Conservation (phyloP, 2,113 vertebrate genomes). For the Crypturellus undulatus region DNA sequence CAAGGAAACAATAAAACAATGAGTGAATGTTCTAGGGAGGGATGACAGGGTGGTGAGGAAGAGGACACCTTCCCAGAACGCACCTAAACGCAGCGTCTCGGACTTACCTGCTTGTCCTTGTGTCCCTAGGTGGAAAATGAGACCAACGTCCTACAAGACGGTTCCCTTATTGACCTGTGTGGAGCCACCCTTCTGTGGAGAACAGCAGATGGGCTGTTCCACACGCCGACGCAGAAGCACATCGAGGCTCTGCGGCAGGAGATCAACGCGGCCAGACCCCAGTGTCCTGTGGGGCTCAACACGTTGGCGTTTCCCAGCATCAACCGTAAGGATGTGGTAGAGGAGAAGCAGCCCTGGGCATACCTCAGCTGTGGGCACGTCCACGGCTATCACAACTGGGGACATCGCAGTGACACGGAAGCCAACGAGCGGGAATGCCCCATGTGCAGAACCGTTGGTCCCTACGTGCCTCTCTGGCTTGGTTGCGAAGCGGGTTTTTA, state of each 20-base stretch:
- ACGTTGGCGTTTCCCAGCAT: slow-evolving; percentile 98
- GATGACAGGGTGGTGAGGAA: rapidly evolving
- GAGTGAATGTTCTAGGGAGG: rapidly evolving
- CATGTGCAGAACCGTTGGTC: slow-evolving; percentile 95
- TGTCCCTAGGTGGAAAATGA: slow-evolving; percentile 90
- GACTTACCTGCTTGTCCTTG: not conserved
- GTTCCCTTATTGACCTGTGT: slow-evolving; percentile 95
- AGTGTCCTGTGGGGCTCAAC: slow-evolving; percentile 97
- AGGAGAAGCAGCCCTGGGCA: slow-evolving; percentile 98
- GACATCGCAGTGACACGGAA: slow-evolving; percentile 92
- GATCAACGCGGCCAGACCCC: slow-evolving; percentile 93
- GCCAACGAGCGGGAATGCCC: slow-evolving; percentile 93
- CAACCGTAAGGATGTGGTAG: slow-evolving; percentile 91
- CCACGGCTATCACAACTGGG: slow-evolving; percentile 98
- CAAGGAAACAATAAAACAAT: not conserved
- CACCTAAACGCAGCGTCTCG: not conserved
- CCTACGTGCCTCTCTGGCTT: slow-evolving; percentile 96
- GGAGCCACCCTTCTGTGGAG: slow-evolving; percentile 96
- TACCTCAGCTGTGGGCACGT: slow-evolving; percentile 96
- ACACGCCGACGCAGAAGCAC: slow-evolving; percentile 95
- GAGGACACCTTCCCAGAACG: rapidly evolving
- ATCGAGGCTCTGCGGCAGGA: slow-evolving; percentile 97
- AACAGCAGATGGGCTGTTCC: slow-evolving; percentile 93
- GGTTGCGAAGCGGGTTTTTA: slow-evolving; percentile 97
- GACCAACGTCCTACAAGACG: slow-evolving; percentile 93